Evolutionary conservation across 2,888 invertebrate genomes (phyloP), one percentile per base, ranked within the genome.

Genomic region (Epirrita christyi): DNA sequence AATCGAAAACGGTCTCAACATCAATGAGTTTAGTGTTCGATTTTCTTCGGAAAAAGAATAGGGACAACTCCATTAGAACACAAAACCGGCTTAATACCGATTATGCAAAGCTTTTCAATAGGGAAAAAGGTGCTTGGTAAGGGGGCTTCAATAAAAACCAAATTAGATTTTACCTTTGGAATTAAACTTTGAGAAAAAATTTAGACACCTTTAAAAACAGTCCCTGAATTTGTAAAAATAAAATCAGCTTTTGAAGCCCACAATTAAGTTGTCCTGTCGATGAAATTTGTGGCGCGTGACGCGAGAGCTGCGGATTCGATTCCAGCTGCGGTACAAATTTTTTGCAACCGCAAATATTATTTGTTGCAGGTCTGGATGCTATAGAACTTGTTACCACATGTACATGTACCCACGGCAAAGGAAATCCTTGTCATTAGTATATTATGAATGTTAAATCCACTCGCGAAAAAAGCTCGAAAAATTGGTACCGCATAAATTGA

Each of bases 101-200:
- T 49, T 49, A 41, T 41, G 32, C 15, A 32, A 49, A 49, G 48
- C 40, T 41, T 37, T 41, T 7, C 11, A 41, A 49, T 49, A 15
- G 40, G 38, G 14, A 14, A 49, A 49, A 41, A 38, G 37, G 40
- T 32, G 32, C 28, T 49, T 32, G 29, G 9, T 9, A 37, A 21
- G 32, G 15, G n/a, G 32, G 15, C 11, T 13, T 36, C 46, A 40
- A 49, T 49, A 49, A 49, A 32, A 41, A 15, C 38, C 38, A 49
- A 49, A 49, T 49, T 49, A 32, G 40, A 49, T 41, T 49, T 49
- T 40, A 49, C 48, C 40, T 40, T 40, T 49, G 48, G 32, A 32
- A 7, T 32, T 49, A 38, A 49, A 40, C 32, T 49, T 40, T 1
- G 0, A 14, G 40, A 9, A 32, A 2, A 29, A 47, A 46, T 38